Evolutionary conservation across 1,140 invertebrate genomes (phyloP), one percentile per base, ranked within the genome.

Genomic region (Lepidotrigona ventralis): DNA sequence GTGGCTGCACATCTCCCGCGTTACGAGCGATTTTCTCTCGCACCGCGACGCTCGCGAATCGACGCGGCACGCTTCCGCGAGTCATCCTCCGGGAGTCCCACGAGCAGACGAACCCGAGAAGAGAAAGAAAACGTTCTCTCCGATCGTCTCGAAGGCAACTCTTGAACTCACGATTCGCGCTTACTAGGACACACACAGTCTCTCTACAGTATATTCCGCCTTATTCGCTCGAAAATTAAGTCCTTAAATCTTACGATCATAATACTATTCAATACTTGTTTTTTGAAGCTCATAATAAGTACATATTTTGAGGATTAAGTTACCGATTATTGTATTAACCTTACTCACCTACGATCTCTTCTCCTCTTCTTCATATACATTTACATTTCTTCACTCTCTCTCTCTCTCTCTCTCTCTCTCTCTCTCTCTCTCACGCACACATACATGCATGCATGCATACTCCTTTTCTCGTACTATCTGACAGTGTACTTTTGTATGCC

Each of bases 221-320:
- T 72, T 84, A 73, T 83, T 26, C 17, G 46, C 51, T 73, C 17
- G 51, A 74, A 56, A 84, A 81, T 70, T 78, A 78, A 58, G 2
- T 70, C 54, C 74, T 90, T 88, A 80, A 88, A 51, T 46, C 87
- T 91, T 92, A 92, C 80, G 80, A 83, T 33, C 85, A 71, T 92
- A 93, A 93, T 93, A 92, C 92, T 94, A 93, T 91, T 91, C 92
- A 93, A 93, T 94, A 94, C 92, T 93, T 94, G 87, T 93, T 68
- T 46, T 91, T 46, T 91, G 90, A 94, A 94, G 93, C 93, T 94
- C 93, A 92, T 93, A 93, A 92, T 93, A 93, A 93, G 91, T 93
- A 93, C 92, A 93, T 91, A 93, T 90, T 46, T 93, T 86, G 79
- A 93, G 89, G 92, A 92, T 92, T 91, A 91, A 88, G 83, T 91